Evolutionary conservation across 2,888 invertebrate species (phyloP).

Genomic region (Nasonia oneida): DNA sequence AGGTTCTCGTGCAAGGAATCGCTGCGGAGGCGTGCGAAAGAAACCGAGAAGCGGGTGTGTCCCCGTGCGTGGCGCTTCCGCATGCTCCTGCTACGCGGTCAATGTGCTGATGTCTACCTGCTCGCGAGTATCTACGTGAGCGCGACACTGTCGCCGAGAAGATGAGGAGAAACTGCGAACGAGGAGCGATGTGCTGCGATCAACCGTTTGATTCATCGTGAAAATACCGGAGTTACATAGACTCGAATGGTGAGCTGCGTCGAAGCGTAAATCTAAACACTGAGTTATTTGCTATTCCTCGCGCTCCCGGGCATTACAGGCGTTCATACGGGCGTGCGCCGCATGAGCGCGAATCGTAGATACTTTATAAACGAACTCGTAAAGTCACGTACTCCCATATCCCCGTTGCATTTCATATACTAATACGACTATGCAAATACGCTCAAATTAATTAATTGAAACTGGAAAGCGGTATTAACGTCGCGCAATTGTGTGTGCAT

Average conservation of each 20-base stretch:
- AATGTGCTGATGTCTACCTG: neutral
- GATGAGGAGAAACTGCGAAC: neutral
- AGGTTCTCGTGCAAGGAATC: constrained; percentile 2
- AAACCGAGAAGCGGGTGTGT: constrained; percentile 13
- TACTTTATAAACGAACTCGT: neutral
- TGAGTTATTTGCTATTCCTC: neutral
- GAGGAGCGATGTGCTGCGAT: no score
- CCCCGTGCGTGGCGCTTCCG: constrained; percentile 13
- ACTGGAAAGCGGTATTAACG: no score
- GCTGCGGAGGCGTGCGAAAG: constrained; percentile 24
- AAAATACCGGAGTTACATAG: no score
- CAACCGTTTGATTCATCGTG: no score
- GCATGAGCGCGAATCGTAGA: neutral
- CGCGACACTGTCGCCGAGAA: neutral
- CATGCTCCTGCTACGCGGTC: constrained; percentile 1
- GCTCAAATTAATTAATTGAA: no score
- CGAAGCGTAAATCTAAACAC: neutral
- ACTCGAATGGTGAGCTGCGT: neutral
- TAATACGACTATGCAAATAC: neutral
- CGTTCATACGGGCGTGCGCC: neutral
- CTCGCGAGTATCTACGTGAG: neutral
- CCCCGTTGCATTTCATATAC: neutral
- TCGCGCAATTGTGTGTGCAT: no score
- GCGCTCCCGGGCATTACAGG: neutral
- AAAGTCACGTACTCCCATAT: neutral